Base-by-base conservation (phyloP, 2,797 vertebrate species). In the Neosilurus hyrtlii region DNA sequence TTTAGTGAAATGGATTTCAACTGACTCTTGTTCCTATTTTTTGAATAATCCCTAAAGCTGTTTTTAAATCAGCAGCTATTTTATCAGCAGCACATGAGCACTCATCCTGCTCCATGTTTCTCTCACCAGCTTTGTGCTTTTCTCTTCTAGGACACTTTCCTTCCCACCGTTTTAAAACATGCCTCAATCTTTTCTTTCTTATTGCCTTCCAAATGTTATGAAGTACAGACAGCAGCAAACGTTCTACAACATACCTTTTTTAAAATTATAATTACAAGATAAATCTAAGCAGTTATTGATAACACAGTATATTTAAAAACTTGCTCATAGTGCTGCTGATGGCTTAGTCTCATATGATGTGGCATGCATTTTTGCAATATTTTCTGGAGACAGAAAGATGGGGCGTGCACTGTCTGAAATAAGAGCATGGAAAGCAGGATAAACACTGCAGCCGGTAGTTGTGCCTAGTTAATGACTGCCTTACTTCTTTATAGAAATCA, bases 401-500 rank as follows among this genome's bases (percentile, higher is more conserved):
- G 78, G 63, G 68, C 15, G 71, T 82, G 11, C 66, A 43, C 70
- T 67, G 81, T 20, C n/a, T 82, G 56, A 78, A 82, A 85, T 56
- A 43, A 74, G 68, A 54, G 57, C 54, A 67, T 26, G 37, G 66
- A 78, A 67, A 56, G 78, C 35, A 63, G 75, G 56, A 79, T 81
- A 84, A 79, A 74, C 78, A 71, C 56, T 79, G 66, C 20, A 86
- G 83, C 70, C 30, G 35, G 70, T 82, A 78, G 85, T 81, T 77
- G 62, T 62, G 18, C 80, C 66, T 59, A 84, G 54, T 86, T 67
- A 70, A 86, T 54, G 80, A 80, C 76, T 82, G 78, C 83, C 49
- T 79, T 80, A 81, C 71, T 15, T 85, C 82, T 82, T 86, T 83
- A 86, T 84, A 82, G 56, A 86, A 84, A 86, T 83, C 83, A 87